Percentiles rank a stretch among this genome's conserved stretches.
Conservation (phyloP, 2,113 vertebrate species). For the Morone chrysops region DNA sequence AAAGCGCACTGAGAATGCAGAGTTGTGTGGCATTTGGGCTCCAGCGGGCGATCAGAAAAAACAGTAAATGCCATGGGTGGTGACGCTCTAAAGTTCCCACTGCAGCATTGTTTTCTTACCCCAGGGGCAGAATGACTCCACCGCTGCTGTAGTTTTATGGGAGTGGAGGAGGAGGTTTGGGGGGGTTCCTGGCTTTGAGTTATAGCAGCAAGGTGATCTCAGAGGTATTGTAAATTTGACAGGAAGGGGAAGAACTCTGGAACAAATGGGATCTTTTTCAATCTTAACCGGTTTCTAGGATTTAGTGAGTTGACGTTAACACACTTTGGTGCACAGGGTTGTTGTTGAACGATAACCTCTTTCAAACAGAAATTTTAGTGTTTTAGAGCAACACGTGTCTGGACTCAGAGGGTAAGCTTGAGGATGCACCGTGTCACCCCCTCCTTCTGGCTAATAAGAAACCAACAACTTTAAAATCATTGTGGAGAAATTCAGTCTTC, state of each 20-base stretch:
- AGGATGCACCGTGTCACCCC: neutral
- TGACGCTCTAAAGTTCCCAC: slow-evolving; percentile 73
- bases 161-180: neutral
- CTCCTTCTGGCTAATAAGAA: slow-evolving; percentile 3
- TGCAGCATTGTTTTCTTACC: slow-evolving; percentile 73
- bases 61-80: slow-evolving; percentile 72
- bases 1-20: slow-evolving; percentile 40
- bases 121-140: slow-evolving; percentile 65
- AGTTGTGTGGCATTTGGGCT: slow-evolving; percentile 76
- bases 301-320: slow-evolving; percentile 43
- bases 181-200: slow-evolving; percentile 65
- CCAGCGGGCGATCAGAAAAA: slow-evolving; percentile 56
- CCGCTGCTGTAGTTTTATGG: slow-evolving; percentile 72
- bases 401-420: slow-evolving; percentile 25
- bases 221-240: slow-evolving; percentile 70
- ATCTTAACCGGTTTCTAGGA: slow-evolving; percentile 49
- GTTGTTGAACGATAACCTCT: slow-evolving; percentile 19
- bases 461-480: neutral
- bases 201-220: slow-evolving; percentile 64
- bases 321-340: slow-evolving; percentile 32
- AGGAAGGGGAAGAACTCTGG: slow-evolving; percentile 51
- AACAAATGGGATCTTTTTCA: slow-evolving; percentile 74
- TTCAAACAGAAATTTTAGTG: slow-evolving; percentile 19
- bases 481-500: neutral
- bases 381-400: neutral